Evolutionary conservation across 2,113 vertebrate species (phyloP).

Genomic region (Anser cygnoides): DNA sequence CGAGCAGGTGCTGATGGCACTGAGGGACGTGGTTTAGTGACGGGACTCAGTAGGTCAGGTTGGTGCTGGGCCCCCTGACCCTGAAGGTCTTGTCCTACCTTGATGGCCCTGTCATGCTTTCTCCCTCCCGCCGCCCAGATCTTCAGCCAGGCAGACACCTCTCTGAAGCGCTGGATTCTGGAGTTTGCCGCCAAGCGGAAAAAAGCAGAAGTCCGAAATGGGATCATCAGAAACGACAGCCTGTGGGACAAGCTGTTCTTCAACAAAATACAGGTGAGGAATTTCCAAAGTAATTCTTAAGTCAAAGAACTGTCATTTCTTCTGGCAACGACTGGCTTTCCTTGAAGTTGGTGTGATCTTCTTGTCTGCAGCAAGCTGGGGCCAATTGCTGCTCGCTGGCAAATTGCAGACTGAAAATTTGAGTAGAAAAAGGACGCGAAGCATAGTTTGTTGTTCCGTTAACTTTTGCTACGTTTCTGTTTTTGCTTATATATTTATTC

Average conservation of each 20-base stretch:
- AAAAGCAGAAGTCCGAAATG: conserved; percentile 79
- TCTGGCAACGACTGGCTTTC: neutral
- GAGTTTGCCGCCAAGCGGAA: conserved; percentile 82
- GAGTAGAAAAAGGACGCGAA: neutral
- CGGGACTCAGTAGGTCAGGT: neutral
- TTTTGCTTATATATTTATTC: neutral
- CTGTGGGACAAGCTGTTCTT: conserved; percentile 85
- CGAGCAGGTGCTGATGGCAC: neutral
- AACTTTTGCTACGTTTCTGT: neutral
- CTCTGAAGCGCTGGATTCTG: conserved; percentile 82
- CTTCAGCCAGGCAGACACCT: conserved; percentile 82
- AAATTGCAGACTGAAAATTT: neutral
- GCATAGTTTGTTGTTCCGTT: neutral
- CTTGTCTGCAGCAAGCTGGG: neutral
- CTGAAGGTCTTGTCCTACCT: neutral
- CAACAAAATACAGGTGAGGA: conserved; percentile 82
- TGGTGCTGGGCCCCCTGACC: neutral
- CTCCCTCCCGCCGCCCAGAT: conserved; percentile 65
- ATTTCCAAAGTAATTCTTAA: neutral
- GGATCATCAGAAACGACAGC: conserved; percentile 82
- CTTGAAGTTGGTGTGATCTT: neutral
- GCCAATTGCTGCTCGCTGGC: neutral
- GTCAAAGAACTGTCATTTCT: neutral
- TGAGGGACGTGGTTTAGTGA: neutral
- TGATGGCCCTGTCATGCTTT: neutral